phyloP scores from a whole-genome alignment of 2,113 vertebrate species.

The Aegypius monachus region DNA sequence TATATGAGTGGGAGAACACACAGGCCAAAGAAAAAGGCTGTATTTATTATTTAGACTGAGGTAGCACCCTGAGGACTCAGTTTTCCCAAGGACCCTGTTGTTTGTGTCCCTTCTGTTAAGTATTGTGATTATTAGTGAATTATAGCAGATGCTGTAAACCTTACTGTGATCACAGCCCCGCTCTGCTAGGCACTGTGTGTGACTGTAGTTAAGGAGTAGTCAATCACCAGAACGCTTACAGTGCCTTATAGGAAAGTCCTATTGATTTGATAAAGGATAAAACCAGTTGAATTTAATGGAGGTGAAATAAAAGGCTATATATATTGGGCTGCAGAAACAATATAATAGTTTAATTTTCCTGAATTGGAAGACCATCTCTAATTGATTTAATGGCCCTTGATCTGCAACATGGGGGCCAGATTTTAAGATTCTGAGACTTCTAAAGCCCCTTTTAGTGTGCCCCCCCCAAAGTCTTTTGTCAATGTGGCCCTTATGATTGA shows the following conservation, averaged over 20 bases:
- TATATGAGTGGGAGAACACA: background rate
- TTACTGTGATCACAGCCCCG: background rate
- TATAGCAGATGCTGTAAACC: background rate
- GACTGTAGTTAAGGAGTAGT: background rate
- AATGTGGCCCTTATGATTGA: rapidly evolving
- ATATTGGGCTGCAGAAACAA: background rate
- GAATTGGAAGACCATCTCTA: background rate
- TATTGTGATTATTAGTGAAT: background rate
- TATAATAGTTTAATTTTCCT: background rate
- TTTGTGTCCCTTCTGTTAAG: background rate
- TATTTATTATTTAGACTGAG: background rate
- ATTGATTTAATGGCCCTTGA: background rate
- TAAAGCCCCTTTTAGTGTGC: background rate
- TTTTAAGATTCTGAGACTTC: background rate
- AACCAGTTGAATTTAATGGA: background rate
- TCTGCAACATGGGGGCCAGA: background rate
- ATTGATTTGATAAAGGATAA: background rate
- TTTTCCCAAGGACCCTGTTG: background rate
- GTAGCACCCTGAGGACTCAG: background rate
- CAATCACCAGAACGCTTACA: background rate
- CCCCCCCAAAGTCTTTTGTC: background rate
- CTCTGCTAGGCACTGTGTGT: background rate
- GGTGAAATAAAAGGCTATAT: background rate
- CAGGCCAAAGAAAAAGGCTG: background rate
- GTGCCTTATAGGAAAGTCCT: background rate